phyloP scores from a whole-genome alignment of 2,113 vertebrate species.

The Sylvilagus bachmani region DNA sequence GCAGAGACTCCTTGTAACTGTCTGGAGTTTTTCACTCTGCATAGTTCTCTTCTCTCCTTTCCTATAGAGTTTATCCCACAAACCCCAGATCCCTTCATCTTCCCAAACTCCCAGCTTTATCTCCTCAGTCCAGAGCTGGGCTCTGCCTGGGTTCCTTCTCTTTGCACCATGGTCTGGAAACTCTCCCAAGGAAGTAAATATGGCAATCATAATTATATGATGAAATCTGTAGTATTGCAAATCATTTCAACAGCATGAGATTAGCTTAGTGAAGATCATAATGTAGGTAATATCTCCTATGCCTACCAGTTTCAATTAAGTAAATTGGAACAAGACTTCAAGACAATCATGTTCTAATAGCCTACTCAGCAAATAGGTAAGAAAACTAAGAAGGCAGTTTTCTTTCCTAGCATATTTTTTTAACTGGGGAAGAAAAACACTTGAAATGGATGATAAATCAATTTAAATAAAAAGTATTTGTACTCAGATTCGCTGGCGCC shows the following conservation, averaged over 20 bases:
- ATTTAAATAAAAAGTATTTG: constrained; percentile 28
- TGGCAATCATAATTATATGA: neutral
- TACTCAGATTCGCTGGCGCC: too few relatives aligned
- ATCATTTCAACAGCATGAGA: constrained; percentile 4
- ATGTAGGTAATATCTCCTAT: constrained; percentile 1
- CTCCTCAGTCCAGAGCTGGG: neutral
- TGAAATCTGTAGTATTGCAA: constrained; percentile 46
- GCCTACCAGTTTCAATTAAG: constrained; percentile 29
- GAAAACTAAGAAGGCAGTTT: constrained; percentile 54
- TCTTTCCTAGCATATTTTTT: constrained; percentile 49
- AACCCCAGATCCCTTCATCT: neutral
- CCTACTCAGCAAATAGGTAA: constrained; percentile 18
- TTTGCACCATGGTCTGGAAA: neutral
- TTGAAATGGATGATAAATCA: neutral
- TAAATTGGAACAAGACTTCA: constrained; percentile 50
- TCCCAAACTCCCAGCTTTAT: neutral
- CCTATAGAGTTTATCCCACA: neutral
- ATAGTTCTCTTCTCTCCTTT: neutral
- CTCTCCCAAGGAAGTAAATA: neutral
- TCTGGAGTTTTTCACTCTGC: neutral
- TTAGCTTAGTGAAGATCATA: neutral
- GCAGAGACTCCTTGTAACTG: neutral
- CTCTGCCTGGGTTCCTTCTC: neutral
- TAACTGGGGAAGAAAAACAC: constrained; percentile 22
- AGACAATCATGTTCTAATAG: constrained; percentile 33